A percentile compares a stretch with the other conserved stretches of the same genome.
Evolutionary conservation across 1,140 invertebrate genomes (phyloP).

Genomic region (Platorchestia sp.): DNA sequence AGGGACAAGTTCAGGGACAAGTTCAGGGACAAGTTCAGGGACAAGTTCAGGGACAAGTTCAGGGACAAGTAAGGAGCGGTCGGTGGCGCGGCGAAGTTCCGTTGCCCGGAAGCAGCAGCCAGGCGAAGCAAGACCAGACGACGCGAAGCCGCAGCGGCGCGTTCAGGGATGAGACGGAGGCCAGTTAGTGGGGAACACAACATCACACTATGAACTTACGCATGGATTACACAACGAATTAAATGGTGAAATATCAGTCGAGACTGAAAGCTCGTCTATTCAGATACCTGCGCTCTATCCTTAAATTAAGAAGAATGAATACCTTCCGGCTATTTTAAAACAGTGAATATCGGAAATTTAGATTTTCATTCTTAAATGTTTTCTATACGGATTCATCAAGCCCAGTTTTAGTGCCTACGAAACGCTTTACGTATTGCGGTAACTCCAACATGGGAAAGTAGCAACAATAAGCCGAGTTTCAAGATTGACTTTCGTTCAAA

Average conservation of each 20-base stretch:
- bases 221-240: not conserved
- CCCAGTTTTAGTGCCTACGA: not conserved
- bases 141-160: not conserved
- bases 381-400: not conserved
- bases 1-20: conserved; percentile 23
- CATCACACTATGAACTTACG: not conserved
- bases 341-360: not conserved
- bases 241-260: not conserved
- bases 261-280: not conserved
- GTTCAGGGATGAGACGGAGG: not conserved
- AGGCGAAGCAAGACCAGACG: too few species aligned
- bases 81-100: too few species aligned
- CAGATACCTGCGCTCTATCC: too few species aligned
- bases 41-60: not conserved
- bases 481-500: too few species aligned
- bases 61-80: not conserved
- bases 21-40: not conserved
- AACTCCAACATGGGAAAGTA: too few species aligned
- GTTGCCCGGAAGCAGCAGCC: too few species aligned
- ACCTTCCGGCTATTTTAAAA: not conserved
- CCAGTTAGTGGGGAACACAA: not conserved
- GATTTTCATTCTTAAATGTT: not conserved
- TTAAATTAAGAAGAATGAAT: too few species aligned
- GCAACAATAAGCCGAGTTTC: too few species aligned
- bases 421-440: too few species aligned